Conservation (phyloP, 2,797 vertebrate genomes). For the Halcyon badia region DNA sequence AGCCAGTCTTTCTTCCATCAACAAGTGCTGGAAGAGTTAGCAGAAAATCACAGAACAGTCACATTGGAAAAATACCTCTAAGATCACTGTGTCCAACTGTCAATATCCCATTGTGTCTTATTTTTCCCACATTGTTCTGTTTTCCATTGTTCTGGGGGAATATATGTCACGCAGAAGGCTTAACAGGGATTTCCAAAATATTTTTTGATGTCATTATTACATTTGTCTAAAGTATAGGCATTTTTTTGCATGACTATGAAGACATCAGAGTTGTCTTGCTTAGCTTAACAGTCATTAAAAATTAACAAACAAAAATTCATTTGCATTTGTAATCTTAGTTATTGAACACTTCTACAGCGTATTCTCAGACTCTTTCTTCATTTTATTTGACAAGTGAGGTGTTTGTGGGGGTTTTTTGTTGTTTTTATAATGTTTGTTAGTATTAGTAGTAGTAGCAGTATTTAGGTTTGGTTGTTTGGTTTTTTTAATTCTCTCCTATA, state of each 20-base stretch:
- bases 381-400: not conserved
- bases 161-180: not conserved
- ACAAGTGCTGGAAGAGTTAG: not conserved
- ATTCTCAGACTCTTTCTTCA: not conserved
- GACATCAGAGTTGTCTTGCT: not conserved
- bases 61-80: no score
- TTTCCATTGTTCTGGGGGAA: not conserved
- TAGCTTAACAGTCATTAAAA: not conserved
- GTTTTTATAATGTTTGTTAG: not conserved
- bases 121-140: not conserved
- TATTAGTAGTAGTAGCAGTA: not conserved
- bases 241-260: not conserved
- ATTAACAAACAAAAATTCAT: not conserved
- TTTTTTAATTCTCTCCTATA: not conserved
- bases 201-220: not conserved
- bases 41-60: not conserved
- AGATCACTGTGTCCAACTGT: no score
- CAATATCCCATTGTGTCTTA: rapidly evolving
- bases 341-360: not conserved
- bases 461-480: not conserved
- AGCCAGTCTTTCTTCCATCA: not conserved
- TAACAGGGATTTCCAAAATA: not conserved
- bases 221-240: not conserved
- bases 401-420: rapidly evolving
- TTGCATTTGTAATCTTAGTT: not conserved